Conservation (phyloP, 2,113 vertebrate species). For the Spheniscus mendiculus region DNA sequence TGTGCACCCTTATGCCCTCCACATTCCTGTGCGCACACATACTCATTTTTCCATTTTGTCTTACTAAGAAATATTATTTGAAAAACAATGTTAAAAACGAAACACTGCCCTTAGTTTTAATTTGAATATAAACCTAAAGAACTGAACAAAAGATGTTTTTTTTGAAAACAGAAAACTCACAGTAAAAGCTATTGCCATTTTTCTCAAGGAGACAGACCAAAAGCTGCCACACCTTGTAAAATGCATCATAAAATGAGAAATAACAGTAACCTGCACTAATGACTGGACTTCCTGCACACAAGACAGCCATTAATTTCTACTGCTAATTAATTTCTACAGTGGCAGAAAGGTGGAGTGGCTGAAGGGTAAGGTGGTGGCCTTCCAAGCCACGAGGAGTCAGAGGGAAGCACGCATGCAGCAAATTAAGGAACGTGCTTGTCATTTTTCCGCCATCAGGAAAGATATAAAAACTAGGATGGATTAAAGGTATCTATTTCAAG, state of each 20-base stretch:
- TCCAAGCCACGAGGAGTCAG: neutral
- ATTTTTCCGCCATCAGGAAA: neutral
- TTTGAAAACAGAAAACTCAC: neutral
- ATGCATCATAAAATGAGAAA: neutral
- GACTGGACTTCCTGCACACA: neutral
- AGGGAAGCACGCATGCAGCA: neutral
- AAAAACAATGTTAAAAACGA: neutral
- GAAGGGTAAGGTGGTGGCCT: neutral
- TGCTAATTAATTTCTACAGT: neutral
- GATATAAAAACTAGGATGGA: neutral
- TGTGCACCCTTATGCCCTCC: slow-evolving; percentile 33
- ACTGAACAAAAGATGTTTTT: neutral
- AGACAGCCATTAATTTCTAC: neutral
- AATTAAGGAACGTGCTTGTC: accelerated
- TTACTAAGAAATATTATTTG: neutral
- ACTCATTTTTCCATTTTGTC: neutral
- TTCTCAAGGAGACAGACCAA: neutral
- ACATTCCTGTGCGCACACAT: neutral
- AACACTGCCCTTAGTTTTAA: neutral
- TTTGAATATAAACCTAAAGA: neutral
- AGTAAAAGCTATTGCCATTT: neutral
- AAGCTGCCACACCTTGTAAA: neutral
- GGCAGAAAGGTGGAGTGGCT: neutral
- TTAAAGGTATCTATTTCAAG: neutral
- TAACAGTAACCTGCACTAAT: neutral